Base-by-base conservation (phyloP, 2,797 vertebrate genomes). In the Gymnoscopelus microlampas region DNA sequence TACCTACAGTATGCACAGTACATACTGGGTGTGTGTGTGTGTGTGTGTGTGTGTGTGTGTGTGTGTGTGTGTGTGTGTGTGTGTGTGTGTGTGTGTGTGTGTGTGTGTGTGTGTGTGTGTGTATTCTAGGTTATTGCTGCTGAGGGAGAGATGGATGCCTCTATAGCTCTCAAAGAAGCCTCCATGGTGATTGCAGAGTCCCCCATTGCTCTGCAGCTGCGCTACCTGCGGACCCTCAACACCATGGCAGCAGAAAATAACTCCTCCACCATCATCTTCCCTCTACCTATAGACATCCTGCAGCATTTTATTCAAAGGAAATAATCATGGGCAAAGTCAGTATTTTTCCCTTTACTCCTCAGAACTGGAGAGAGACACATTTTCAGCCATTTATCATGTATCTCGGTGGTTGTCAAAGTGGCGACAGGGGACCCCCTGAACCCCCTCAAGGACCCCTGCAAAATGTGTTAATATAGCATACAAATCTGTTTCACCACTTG, bases 221-320 rank as follows among this genome's bases (percentile, higher is more conserved):
- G 94, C 53, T 94, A 94, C 84, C 89, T 95, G 70, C 94, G 94
- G 88, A 94, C 93, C 11, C 93, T 94, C 57, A 90, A 54, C 85
- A 67, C 74, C 84, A 93, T 95, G 3, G 91, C 94, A 11, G 82
- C 82, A 0, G 92, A 94, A 86, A 93, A 85, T 79, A 94, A 94
- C 91, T 95, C 94, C 68, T 95, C 94, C 68, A 94, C 94, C 80
- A 93, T 94, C 64, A 47, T 95, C 78, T 94, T 95, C 71, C 94
- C 94, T 12, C 56, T 94, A 72, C 94, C 94, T 47, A 91, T 94
- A 35, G 94, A 95, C 53, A 11, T 94, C 4, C 12, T 95, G 15
- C 86, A 92, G 57, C 3, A 49, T 13, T 93, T 91, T 35, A 78
- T 87, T 51, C 26, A 29, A 29, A 29, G 26, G 26, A 2, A 3